phyloP scores from a whole-genome alignment of 2,113 vertebrate genomes.

The Eclectus roratus region DNA sequence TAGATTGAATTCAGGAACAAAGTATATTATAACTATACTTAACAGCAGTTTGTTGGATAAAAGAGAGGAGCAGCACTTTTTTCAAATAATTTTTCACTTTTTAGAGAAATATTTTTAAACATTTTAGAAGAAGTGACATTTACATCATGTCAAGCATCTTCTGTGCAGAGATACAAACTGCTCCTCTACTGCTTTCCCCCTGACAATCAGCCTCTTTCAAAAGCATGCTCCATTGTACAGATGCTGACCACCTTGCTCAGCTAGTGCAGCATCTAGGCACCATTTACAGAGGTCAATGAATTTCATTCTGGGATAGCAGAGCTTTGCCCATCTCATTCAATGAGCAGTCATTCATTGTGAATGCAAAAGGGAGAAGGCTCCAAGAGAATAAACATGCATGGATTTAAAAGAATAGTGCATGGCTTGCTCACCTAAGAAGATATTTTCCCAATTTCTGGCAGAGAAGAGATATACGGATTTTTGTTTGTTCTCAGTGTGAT shows the following conservation, averaged over 20 bases:
- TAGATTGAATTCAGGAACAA: background rate
- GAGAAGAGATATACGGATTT: background rate
- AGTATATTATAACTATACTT: background rate
- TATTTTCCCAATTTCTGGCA: background rate
- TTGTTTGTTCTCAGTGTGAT: background rate
- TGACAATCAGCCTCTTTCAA: background rate
- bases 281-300: background rate
- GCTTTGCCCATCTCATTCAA: background rate
- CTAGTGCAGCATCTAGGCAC: background rate
- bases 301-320: background rate
- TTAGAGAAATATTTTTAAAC: background rate
- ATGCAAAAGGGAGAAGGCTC: background rate
- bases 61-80: background rate
- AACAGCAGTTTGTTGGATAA: background rate
- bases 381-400: background rate
- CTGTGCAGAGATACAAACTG: background rate
- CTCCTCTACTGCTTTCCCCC: background rate
- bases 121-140: background rate
- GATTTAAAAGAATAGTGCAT: background rate
- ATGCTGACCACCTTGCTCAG: background rate
- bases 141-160: background rate
- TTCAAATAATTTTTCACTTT: background rate
- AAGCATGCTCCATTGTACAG: background rate
- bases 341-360: background rate
- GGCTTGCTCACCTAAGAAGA: background rate